Conservation (phyloP, 2,797 vertebrate species). For the Neosilurus mollespiculum region DNA sequence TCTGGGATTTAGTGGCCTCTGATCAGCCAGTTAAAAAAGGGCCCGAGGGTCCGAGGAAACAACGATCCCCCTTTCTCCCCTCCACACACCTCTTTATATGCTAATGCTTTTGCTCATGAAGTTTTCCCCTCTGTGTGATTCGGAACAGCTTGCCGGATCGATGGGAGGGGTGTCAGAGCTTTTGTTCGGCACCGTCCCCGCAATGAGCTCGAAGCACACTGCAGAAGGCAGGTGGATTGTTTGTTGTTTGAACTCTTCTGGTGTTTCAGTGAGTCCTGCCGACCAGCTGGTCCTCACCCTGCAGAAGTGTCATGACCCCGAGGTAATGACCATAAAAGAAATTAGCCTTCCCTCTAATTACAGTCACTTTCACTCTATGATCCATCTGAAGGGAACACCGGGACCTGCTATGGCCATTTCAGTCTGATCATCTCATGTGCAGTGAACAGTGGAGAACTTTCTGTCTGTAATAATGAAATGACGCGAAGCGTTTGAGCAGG, state of each 20-base stretch:
- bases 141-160: constrained; percentile 73
- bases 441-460: neutral
- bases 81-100: constrained; percentile 76
- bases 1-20: constrained; percentile 44
- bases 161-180: constrained; percentile 54
- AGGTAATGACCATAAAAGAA: constrained; percentile 57
- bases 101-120: constrained; percentile 68
- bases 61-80: constrained; percentile 49
- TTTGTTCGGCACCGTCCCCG: constrained; percentile 39
- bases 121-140: constrained; percentile 67
- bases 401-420: constrained; percentile 24
- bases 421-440: neutral
- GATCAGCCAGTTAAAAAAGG: constrained; percentile 48
- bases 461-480: neutral
- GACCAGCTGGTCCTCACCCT: constrained; percentile 68
- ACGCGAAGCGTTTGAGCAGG: neutral
- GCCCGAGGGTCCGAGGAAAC: constrained; percentile 46
- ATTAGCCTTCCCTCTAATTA: constrained; percentile 55
- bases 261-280: constrained; percentile 50
- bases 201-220: constrained; percentile 35
- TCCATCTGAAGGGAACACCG: constrained; percentile 21
- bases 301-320: constrained; percentile 59
- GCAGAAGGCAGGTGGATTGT: constrained; percentile 51
- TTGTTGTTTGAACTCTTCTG: constrained; percentile 44
- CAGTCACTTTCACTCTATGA: constrained; percentile 45